Percentiles rank a stretch among this genome's conserved stretches.
Evolutionary conservation across 1,140 invertebrate species (phyloP).

Genomic region (Anagrus nilaparvatae): DNA sequence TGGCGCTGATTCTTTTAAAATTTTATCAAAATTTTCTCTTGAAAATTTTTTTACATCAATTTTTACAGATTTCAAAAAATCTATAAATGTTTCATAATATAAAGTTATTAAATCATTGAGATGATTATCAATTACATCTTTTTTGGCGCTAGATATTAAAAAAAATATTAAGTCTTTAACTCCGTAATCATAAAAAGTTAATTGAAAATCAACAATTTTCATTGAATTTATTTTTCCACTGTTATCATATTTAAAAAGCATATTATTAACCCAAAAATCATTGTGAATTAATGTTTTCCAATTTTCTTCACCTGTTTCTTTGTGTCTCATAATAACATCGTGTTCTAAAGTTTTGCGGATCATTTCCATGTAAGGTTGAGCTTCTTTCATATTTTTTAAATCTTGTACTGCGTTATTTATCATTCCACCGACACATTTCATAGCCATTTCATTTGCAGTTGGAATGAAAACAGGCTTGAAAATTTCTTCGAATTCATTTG

Average conservation of each 20-base stretch:
- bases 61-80: constrained; percentile 25
- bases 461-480: constrained; percentile 19
- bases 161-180: constrained; percentile 52
- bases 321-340: no score
- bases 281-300: constrained; percentile 47
- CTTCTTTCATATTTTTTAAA: constrained; percentile 24
- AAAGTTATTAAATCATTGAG: constrained; percentile 41
- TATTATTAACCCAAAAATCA: constrained; percentile 57
- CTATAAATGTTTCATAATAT: constrained; percentile 46
- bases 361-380: constrained; percentile 19
- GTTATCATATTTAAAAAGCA: constrained; percentile 43
- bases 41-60: constrained; percentile 24
- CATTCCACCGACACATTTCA: constrained; percentile 29
- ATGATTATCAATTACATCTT: constrained; percentile 41
- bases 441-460: constrained; percentile 19
- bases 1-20: constrained; percentile 27
- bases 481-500: constrained; percentile 38
- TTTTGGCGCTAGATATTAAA: constrained; percentile 47
- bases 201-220: constrained; percentile 57
- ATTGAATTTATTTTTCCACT: constrained; percentile 35
- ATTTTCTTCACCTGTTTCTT: constrained; percentile 1
- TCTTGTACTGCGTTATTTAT: constrained; percentile 25
- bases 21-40: constrained; percentile 24
- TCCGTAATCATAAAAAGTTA: constrained; percentile 43
- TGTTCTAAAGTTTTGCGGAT: constrained; percentile 27